Base-by-base conservation (phyloP, 2,888 invertebrate species). In the Ramazzottius varieornatus region DNA sequence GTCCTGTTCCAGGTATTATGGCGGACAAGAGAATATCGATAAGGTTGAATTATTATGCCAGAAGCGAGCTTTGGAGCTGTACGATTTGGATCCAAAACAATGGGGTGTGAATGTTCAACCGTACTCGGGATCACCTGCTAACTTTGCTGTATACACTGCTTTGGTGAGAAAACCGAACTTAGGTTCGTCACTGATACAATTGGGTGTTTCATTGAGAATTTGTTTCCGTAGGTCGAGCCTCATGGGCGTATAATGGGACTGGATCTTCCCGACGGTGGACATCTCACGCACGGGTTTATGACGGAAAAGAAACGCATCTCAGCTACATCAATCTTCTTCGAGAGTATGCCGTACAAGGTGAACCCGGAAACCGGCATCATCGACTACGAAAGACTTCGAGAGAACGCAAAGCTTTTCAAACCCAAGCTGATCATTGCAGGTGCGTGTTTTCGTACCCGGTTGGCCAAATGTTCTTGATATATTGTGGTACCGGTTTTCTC, bases 91-190 rank as follows among this genome's bases (percentile, higher is more conserved):
- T 71, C 81, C 86, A 0, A 86, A 85, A 66, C 81, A 88, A 75
- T 96, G 96, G 96, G 94, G 94, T 65, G 89, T 90, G 24, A 96
- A 96, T 79, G 96, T 96, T 1, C 96, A 96, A 75, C 90, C 94
- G 0, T 90, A 92, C 73, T 94, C 93, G 66, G 88, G 88, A 71
- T 89, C 89, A 8, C 96, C 96, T 29, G 94, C 93, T 1, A 96
- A 96, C 78, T 86, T 96, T 76, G 93, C 93, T 1, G 91, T 91
- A 4, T 96, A 93, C 76, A 93, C 94, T 1, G 92, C 83, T 46
- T 76, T 89, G 16, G 82, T 85, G 29, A 40, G 34, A 40, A 13
- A n/a, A n/a, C n/a, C n/a, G n/a, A n/a, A n/a, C n/a, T n/a, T n/a
- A n/a, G n/a, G n/a, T 32, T 16, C n/a, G 24, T 13, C 32, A 16